Evolutionary conservation across 2,113 vertebrate genomes (phyloP), one percentile per base, ranked within the genome.

Genomic region (Sorex araneus): DNA sequence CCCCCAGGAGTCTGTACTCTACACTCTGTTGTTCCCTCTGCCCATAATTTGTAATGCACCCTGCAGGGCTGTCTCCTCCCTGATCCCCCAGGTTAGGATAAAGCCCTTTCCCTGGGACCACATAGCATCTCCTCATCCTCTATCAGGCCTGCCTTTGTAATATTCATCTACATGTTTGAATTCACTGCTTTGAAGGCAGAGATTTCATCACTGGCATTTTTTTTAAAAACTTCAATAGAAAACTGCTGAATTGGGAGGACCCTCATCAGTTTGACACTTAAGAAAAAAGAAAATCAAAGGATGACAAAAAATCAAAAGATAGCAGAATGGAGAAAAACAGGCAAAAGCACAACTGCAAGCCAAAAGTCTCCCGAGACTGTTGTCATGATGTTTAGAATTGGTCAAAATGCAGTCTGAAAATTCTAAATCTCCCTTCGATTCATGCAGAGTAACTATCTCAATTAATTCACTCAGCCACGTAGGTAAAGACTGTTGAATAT

Each of bases 301-400:
- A 83, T 70, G 92, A 83, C 23, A 70, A 47, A 85, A 93, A 94
- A 87, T 21, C 63, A 6, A 73, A 86, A 13, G 54, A 91, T 70
- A 81, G 88, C 87, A 85, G 94, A 82, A 50, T 9, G 47, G 45
- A 13, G 67, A 87, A 92, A 89, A 66, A 66, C 7, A 45, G 74
- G 63, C 43, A 63, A 70, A 64, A 80, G 30, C 50, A 76, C 54
- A 3, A 15, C 21, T 12, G 0, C 9, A 25, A 63, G 23, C 18
- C 60, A 63, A 60, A 18, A 21, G 57, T 60, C 63, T 10, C 25
- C 30, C 7, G 50, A 83, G 87, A 84, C 45, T 91, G 87, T 45
- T 69, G 74, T 36, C 25, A 81, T 28, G 81, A 73, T 36, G 80
- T 60, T 63, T 36, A 87, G 11, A 27, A 47, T 66, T 91, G 70